Conservation (phyloP, 2,888 invertebrate genomes). For the Matsumyia berberina region DNA sequence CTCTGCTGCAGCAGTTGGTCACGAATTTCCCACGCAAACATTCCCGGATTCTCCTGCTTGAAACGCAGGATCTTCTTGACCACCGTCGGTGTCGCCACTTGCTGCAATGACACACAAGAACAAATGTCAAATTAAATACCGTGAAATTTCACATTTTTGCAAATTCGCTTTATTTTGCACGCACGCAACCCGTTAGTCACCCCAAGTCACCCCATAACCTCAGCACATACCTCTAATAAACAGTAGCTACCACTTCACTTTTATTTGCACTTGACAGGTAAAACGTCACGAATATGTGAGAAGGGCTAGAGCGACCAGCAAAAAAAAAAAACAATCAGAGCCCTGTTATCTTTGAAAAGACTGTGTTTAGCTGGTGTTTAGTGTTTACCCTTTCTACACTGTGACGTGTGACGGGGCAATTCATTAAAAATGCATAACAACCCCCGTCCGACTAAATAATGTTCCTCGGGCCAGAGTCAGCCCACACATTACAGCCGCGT, state of each 20-base stretch:
- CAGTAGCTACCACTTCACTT: slow-evolving; percentile 71
- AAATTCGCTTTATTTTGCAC: slow-evolving; percentile 33
- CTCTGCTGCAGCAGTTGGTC: slow-evolving; percentile 95
- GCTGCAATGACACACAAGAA: slow-evolving; percentile 86
- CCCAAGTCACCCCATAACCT: slow-evolving; percentile 25
- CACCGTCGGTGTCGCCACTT: slow-evolving; percentile 98
- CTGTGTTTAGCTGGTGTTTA: slow-evolving; percentile 75
- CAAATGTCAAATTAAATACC: slow-evolving; percentile 80
- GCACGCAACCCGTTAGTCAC: slow-evolving; percentile 48
- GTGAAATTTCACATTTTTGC: slow-evolving; percentile 80
- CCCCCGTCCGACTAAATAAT: slow-evolving; percentile 63
- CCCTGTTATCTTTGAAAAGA: slow-evolving; percentile 70
- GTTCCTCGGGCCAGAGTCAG: not conserved
- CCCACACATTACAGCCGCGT: slow-evolving; percentile 4
- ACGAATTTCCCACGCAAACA: slow-evolving; percentile 98
- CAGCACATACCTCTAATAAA: slow-evolving; percentile 34
- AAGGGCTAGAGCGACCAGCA: not conserved
- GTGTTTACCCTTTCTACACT: slow-evolving; percentile 73
- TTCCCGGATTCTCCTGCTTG: slow-evolving; percentile 97
- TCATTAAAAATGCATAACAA: slow-evolving; percentile 84
- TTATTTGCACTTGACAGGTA: slow-evolving; percentile 75
- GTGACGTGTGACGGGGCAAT: slow-evolving; percentile 83
- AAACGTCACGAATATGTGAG: slow-evolving; percentile 54
- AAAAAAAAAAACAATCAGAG: slow-evolving; percentile 71
- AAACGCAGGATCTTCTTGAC: slow-evolving; percentile 97